These are phyloP conservation scores for Ooceraea biroi DNA, from an alignment of 1,140 invertebrate genomes.

Conservation along the genomic window DNA sequence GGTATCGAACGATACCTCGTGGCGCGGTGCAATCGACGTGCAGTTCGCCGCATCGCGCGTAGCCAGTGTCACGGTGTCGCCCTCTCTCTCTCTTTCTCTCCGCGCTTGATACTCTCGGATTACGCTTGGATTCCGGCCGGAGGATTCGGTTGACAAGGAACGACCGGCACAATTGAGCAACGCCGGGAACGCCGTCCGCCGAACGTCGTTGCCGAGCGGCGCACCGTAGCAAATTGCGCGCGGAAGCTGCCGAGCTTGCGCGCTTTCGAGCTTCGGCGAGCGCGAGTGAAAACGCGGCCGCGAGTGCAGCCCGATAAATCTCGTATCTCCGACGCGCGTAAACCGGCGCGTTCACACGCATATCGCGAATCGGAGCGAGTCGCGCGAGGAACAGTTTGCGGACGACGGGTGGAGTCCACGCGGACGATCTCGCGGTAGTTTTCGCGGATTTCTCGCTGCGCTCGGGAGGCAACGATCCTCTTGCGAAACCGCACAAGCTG, in stretches of 20 bases:
- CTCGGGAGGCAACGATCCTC: too few relatives aligned
- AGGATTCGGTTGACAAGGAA: conserved; percentile 30
- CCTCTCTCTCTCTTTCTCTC: background rate
- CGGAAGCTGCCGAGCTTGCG: background rate
- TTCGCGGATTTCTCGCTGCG: too few relatives aligned
- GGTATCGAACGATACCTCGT: conserved; percentile 59
- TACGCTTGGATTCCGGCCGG: conserved; percentile 10
- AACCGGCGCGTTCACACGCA: conserved; percentile 33
- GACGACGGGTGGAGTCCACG: too few relatives aligned
- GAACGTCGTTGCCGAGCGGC: background rate
- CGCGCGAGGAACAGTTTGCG: too few relatives aligned
- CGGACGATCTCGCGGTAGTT: too few relatives aligned
- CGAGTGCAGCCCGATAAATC: conserved; percentile 58
- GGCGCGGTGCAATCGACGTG: conserved; percentile 54
- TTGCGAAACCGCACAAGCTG: background rate
- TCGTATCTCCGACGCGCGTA: conserved; percentile 13
- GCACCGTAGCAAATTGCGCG: conserved; percentile 35
- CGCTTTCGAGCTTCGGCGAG: background rate
- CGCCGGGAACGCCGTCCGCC: conserved; percentile 8
- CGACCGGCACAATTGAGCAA: conserved; percentile 42
- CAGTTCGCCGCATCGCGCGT: conserved; percentile 32
- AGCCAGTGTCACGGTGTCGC: background rate
- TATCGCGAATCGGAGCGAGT: background rate
- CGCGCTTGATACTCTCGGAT: background rate
- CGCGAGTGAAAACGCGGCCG: background rate